phyloP scores from a whole-genome alignment of 2,888 invertebrate species.

The Hedya salicella region DNA sequence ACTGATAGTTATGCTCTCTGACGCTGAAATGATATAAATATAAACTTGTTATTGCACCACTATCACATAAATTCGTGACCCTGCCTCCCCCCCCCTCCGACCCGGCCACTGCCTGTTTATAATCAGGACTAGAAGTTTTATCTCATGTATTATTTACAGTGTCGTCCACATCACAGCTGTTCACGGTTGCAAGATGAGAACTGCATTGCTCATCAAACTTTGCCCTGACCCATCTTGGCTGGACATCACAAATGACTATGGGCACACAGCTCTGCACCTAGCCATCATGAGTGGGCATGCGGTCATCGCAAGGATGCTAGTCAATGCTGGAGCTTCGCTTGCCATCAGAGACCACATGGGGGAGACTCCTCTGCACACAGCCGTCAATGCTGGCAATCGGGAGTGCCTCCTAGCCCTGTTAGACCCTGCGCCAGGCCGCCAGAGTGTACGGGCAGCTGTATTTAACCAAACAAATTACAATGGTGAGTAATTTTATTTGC shows the following conservation, averaged over 20 bases:
- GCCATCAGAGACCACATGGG: constrained; percentile 89
- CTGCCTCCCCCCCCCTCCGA: no score
- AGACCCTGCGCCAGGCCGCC: constrained; percentile 82
- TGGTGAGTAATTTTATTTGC: constrained; percentile 85
- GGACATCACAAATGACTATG: constrained; percentile 92
- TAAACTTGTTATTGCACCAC: no score
- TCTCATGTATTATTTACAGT: constrained; percentile 82
- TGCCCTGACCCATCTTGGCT: constrained; percentile 91
- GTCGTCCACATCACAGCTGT: constrained; percentile 94
- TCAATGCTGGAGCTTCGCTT: constrained; percentile 91
- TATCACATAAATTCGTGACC: no score
- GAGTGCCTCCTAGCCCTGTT: constrained; percentile 90
- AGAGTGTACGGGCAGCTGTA: constrained; percentile 80
- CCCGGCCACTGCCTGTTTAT: no score
- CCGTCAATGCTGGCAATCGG: constrained; percentile 88
- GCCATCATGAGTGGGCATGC: constrained; percentile 92
- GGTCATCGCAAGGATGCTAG: constrained; percentile 89
- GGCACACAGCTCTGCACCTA: constrained; percentile 93
- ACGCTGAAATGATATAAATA: no score
- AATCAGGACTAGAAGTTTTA: constrained; percentile 42
- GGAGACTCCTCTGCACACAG: constrained; percentile 94
- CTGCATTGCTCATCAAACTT: constrained; percentile 89
- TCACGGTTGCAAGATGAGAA: constrained; percentile 89
- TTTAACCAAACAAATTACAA: constrained; percentile 94
- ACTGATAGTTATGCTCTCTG: no score